Conservation (phyloP, 2,113 vertebrate species). For the Stercorarius parasiticus region DNA sequence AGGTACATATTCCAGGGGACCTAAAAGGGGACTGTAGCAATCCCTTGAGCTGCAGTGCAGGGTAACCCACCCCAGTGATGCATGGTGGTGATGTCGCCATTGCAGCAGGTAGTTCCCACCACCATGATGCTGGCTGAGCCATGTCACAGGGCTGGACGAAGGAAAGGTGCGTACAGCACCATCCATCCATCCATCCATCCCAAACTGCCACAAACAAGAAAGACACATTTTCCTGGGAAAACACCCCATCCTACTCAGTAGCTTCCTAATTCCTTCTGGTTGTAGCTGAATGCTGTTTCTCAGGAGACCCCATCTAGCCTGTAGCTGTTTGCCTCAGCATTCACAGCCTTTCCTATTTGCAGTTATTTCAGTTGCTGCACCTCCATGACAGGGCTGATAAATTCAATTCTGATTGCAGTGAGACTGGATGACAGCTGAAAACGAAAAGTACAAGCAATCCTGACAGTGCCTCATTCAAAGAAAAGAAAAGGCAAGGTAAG, state of each 20-base stretch:
- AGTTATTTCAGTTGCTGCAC: constrained; percentile 19
- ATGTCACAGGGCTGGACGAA: neutral
- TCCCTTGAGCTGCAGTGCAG: accelerated
- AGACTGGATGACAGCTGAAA: constrained; percentile 44
- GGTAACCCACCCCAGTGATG: neutral
- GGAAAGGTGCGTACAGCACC: neutral
- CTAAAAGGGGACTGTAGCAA: neutral
- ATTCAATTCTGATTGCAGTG: neutral
- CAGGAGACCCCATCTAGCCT: neutral
- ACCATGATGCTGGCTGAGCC: neutral
- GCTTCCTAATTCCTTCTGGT: neutral
- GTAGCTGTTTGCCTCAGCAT: neutral
- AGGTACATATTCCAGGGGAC: neutral
- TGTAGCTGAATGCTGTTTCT: neutral
- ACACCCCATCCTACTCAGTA: neutral
- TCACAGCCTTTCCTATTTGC: constrained; percentile 5
- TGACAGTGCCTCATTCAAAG: constrained; percentile 30
- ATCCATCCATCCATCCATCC: neutral
- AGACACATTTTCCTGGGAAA: neutral
- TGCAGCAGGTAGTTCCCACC: neutral
- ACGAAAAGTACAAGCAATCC: constrained; percentile 21
- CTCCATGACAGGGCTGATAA: constrained; percentile 23
- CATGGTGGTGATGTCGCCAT: accelerated
- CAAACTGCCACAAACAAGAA: neutral
- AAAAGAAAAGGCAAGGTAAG: neutral